Evolutionary conservation across 2,797 vertebrate species (phyloP).

Genomic region (Ctenosaura bakeri): DNA sequence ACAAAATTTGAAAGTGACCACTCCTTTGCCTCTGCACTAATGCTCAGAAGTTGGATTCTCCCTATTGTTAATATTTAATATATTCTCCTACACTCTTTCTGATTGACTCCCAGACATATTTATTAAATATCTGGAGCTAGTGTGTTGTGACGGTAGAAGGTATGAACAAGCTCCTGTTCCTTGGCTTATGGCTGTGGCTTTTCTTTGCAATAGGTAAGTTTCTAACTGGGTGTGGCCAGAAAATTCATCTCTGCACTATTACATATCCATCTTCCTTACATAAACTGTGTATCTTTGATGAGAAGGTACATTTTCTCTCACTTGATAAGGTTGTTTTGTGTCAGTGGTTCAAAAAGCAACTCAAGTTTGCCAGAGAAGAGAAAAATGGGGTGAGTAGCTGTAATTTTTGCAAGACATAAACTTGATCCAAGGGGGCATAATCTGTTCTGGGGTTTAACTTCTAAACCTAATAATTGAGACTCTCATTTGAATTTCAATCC

Average conservation of each 20-base stretch:
- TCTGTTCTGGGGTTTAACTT: too few relatives aligned
- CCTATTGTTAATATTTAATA: not conserved
- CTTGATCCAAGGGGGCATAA: not conserved
- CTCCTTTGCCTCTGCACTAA: not conserved
- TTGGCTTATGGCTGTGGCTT: slow-evolving; percentile 5
- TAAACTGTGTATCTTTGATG: not conserved
- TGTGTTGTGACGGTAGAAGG: not conserved
- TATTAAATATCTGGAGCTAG: not conserved
- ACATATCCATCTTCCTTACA: not conserved
- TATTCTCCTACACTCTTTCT: not conserved
- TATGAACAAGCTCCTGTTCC: not conserved
- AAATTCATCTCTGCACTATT: not conserved
- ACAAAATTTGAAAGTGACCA: not conserved
- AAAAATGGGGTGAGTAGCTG: not conserved
- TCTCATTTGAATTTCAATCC: too few relatives aligned
- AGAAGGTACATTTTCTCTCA: not conserved
- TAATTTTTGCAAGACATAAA: not conserved
- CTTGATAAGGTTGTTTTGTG: not conserved
- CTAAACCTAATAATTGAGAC: too few relatives aligned
- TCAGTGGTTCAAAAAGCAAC: not conserved
- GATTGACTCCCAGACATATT: not conserved
- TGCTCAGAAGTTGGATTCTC: too few relatives aligned
- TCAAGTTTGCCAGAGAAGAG: not conserved
- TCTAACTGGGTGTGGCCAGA: not conserved
- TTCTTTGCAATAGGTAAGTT: slow-evolving; percentile 14